phyloP scores from a whole-genome alignment of 2,888 invertebrate species.

The Holacanthella duospinosa region DNA sequence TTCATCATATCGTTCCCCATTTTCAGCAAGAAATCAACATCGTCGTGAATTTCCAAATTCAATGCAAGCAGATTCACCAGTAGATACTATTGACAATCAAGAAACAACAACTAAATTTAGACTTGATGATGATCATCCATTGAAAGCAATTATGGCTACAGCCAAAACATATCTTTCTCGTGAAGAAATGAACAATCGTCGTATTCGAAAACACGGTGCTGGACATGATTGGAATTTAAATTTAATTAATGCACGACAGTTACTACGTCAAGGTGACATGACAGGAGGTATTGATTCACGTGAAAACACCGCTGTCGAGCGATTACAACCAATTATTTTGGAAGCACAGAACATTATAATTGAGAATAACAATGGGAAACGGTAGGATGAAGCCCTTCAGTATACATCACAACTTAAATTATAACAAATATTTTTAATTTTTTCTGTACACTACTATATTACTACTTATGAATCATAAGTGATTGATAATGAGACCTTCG shows the following conservation, averaged over 20 bases:
- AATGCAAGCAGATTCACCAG: neutral
- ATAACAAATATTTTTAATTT: neutral
- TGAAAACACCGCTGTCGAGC: neutral
- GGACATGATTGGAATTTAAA: neutral
- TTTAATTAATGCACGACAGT: too few relatives aligned
- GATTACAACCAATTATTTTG: neutral
- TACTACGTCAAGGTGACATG: too few relatives aligned
- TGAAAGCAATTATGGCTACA: slow-evolving; percentile 28
- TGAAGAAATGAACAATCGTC: slow-evolving; percentile 5
- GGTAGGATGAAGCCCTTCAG: neutral
- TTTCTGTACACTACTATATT: too few relatives aligned
- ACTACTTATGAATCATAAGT: too few relatives aligned
- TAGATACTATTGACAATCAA: neutral
- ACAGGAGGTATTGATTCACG: neutral
- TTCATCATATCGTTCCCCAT: neutral
- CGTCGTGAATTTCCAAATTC: neutral
- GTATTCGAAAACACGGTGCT: neutral
- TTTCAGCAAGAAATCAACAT: neutral
- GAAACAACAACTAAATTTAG: slow-evolving; percentile 11
- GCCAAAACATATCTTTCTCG: slow-evolving; percentile 9
- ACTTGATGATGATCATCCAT: slow-evolving; percentile 33
- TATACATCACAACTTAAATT: neutral
- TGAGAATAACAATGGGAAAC: neutral
- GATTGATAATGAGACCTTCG: too few relatives aligned
- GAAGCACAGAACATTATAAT: neutral